These are phyloP conservation scores for Leptopilina clavipes DNA, from an alignment of 1,140 invertebrate genomes.

Conservation along the genomic window DNA sequence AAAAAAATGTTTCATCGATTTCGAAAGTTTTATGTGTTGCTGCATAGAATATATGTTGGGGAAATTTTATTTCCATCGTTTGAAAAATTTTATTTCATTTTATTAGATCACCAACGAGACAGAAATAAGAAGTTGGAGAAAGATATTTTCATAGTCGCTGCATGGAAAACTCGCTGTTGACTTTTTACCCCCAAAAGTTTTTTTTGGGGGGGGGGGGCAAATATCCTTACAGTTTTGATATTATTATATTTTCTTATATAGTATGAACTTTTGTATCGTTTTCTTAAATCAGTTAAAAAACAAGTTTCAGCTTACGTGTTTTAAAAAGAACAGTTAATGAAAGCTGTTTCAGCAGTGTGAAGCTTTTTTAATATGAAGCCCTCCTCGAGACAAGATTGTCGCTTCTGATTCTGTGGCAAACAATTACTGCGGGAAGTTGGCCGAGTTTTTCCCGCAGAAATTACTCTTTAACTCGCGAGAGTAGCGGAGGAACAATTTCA, in stretches of 20 bases:
- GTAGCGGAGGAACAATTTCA: conserved; percentile 11
- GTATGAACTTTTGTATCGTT: not conserved
- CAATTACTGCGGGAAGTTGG: conserved; percentile 42
- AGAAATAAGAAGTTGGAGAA: too few species aligned
- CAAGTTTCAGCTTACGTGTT: conserved; percentile 22
- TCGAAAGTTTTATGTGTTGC: too few species aligned
- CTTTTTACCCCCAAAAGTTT: too few species aligned
- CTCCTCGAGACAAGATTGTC: conserved; percentile 38
- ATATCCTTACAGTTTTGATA: too few species aligned
- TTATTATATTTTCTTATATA: not conserved
- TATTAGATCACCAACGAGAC: too few species aligned
- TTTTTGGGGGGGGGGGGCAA: too few species aligned
- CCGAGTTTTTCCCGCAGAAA: conserved; percentile 44
- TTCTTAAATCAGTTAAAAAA: conserved; percentile 16
- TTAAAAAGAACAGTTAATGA: conserved; percentile 31
- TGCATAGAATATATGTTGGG: too few species aligned
- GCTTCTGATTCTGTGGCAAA: conserved; percentile 42
- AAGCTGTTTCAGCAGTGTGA: conserved; percentile 27
- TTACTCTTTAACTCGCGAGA: conserved; percentile 34
- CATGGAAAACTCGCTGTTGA: too few species aligned
- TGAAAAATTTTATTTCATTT: too few species aligned
- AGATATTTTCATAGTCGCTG: too few species aligned
- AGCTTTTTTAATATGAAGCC: conserved; percentile 41
- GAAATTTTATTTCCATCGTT: too few species aligned
- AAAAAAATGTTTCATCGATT: too few species aligned